These are phyloP conservation scores for Caenorhabditis latens DNA, from an alignment of 1,140 invertebrate species.

Conservation along the genomic window DNA sequence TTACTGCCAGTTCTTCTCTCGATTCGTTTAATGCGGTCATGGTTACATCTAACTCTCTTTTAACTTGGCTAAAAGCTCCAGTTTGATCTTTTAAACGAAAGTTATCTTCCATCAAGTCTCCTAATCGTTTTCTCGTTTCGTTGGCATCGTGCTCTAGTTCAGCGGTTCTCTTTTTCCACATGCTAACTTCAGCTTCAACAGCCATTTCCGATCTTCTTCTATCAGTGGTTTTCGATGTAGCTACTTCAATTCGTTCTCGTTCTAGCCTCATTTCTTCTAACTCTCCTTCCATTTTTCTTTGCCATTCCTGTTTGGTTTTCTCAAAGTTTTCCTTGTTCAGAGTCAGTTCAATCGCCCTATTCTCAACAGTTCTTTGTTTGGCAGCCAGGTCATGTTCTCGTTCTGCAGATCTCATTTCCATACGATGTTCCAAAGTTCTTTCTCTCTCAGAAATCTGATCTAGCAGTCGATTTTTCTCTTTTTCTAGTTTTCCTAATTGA, in stretches of 20 bases:
- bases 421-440: slow-evolving; percentile 21
- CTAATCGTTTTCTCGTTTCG: slow-evolving; percentile 21
- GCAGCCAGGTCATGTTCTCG: slow-evolving; percentile 4
- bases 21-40: slow-evolving; percentile 6
- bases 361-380: slow-evolving; percentile 39
- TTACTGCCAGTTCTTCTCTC: background rate
- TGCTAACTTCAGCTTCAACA: background rate
- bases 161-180: slow-evolving; percentile 20
- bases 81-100: slow-evolving; percentile 29
- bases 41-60: slow-evolving; percentile 6
- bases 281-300: slow-evolving; percentile 11
- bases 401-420: slow-evolving; percentile 36
- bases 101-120: slow-evolving; percentile 52
- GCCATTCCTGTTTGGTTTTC: slow-evolving; percentile 5
- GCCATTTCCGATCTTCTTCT: slow-evolving; percentile 20
- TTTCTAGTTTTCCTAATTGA: slow-evolving; percentile 33
- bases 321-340: slow-evolving; percentile 54
- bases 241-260: slow-evolving; percentile 34
- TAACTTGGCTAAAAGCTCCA: background rate
- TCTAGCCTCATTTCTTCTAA: slow-evolving; percentile 27
- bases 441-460: slow-evolving; percentile 39
- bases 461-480: slow-evolving; percentile 7
- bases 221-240: background rate
- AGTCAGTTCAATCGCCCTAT: slow-evolving; percentile 33
- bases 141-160: slow-evolving; percentile 12